Percentiles rank a stretch among this genome's conserved stretches.
Evolutionary conservation across 2,113 vertebrate genomes (phyloP).

Genomic region (Caloenas nicobarica): DNA sequence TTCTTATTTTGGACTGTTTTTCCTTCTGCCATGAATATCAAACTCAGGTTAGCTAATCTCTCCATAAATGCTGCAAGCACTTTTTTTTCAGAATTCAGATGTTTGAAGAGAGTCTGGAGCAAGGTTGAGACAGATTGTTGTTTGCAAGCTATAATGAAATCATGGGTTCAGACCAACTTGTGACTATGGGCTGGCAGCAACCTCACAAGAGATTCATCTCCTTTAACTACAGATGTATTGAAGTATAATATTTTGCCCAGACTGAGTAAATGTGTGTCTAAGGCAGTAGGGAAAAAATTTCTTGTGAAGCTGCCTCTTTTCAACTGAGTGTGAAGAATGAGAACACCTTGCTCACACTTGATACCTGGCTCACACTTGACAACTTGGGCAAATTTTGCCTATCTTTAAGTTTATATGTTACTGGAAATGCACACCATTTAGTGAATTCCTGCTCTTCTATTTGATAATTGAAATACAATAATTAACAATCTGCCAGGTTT

Average conservation of each 20-base stretch:
- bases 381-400: not conserved
- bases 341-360: not conserved
- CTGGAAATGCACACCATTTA: not conserved
- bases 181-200: not conserved
- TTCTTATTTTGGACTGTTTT: not conserved
- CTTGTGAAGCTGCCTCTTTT: not conserved
- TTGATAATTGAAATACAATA: not conserved
- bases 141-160: not conserved
- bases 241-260: not conserved
- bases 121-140: not conserved
- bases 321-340: not conserved
- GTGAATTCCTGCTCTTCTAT: not conserved
- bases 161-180: not conserved
- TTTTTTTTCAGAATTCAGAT: not conserved
- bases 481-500: not conserved
- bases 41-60: not conserved
- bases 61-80: not conserved
- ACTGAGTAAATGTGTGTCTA: not conserved
- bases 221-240: not conserved
- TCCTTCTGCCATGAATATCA: not conserved
- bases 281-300: not conserved
- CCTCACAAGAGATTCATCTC: not conserved
- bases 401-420: not conserved
- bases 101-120: not conserved
- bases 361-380: not conserved